Conservation (phyloP, 2,888 invertebrate species). For the Chelonus formosanus region DNA sequence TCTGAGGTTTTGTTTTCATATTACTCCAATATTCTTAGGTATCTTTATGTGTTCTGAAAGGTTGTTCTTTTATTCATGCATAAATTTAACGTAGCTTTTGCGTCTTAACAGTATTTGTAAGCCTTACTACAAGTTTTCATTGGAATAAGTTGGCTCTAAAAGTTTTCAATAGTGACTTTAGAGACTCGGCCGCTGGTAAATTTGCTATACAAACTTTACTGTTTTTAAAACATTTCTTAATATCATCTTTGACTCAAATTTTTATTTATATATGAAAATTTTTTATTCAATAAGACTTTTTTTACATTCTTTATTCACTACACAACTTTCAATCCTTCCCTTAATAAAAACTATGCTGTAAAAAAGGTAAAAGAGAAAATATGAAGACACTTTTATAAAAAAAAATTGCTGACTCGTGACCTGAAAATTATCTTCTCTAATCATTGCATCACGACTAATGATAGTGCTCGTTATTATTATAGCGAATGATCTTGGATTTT, state of each 20-base stretch:
- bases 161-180: conserved; percentile 12
- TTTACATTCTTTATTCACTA: too few relatives aligned
- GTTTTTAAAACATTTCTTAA: conserved; percentile 2
- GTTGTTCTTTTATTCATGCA: conserved; percentile 17
- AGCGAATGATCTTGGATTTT: conserved; percentile 28
- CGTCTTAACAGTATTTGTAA: conserved; percentile 6
- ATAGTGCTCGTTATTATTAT: conserved; percentile 42
- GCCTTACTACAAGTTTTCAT: conserved; percentile 5
- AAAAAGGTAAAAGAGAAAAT: too few relatives aligned
- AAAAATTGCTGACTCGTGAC: conserved; percentile 12
- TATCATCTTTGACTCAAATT: conserved; percentile 2
- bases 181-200: not conserved
- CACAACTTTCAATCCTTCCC: too few relatives aligned
- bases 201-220: conserved; percentile 2
- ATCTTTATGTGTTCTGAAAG: conserved; percentile 8
- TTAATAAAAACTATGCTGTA: too few relatives aligned
- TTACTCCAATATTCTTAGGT: not conserved
- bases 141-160: conserved; percentile 7
- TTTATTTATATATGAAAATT: not conserved
- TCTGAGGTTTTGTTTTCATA: not conserved
- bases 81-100: conserved; percentile 12
- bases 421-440: conserved; percentile 30
- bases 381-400: not conserved
- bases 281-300: too few relatives aligned
- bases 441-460: conserved; percentile 43